These are phyloP conservation scores for Helarctos malayanus DNA, from an alignment of 2,797 vertebrate genomes.

Conservation along the genomic window DNA sequence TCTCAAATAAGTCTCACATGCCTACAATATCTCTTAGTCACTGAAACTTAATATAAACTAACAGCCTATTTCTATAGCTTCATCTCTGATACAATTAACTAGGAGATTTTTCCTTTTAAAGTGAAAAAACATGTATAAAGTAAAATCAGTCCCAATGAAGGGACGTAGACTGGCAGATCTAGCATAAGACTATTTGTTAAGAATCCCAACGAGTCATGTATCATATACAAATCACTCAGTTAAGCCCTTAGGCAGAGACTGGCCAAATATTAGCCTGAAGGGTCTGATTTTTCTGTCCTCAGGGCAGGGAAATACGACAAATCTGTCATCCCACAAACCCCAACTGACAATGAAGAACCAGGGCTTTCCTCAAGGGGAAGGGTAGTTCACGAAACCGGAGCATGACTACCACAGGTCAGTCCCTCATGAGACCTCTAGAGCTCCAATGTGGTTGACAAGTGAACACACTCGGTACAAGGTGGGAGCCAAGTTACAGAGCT, in stretches of 20 bases:
- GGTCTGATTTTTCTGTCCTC: not conserved
- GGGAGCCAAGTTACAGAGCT: not conserved
- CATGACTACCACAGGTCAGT: not conserved
- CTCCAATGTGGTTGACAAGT: not conserved
- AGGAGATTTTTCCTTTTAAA: slow-evolving; percentile 47
- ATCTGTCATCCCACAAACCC: not conserved
- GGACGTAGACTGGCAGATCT: not conserved
- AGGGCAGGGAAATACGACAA: slow-evolving; percentile 3
- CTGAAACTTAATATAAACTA: slow-evolving; percentile 61
- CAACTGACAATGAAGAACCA: not conserved
- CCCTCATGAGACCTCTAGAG: not conserved
- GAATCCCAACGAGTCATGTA: not conserved
- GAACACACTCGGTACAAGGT: not conserved
- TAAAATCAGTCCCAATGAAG: not conserved
- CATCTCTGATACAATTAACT: slow-evolving; percentile 37
- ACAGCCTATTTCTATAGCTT: slow-evolving; percentile 63
- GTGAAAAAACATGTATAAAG: slow-evolving; percentile 11
- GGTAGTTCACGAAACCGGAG: not conserved
- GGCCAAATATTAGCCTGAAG: not conserved
- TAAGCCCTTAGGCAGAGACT: not conserved
- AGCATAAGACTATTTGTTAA: not conserved
- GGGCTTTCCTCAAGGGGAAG: not conserved
- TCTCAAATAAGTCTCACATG: slow-evolving; percentile 17
- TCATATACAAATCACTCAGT: not conserved
- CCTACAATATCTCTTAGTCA: slow-evolving; percentile 37